These are phyloP conservation scores for Malthinus seriepunctatus DNA, from an alignment of 2,888 invertebrate genomes.

Conservation along the genomic window DNA sequence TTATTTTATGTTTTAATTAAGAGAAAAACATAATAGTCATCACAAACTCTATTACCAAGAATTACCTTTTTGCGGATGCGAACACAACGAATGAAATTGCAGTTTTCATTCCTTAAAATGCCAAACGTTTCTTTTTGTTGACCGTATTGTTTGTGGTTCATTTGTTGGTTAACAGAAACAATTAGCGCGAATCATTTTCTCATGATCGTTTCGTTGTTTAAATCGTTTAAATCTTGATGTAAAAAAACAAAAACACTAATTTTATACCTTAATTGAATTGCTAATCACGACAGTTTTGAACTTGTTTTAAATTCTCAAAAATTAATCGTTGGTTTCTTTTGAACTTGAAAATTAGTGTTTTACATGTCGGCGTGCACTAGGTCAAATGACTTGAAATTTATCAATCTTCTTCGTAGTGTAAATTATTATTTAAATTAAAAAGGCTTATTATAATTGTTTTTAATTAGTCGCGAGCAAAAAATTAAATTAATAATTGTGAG, in stretches of 20 bases:
- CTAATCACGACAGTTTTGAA: background rate
- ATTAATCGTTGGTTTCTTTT: too few relatives aligned
- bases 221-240: background rate
- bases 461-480: too few relatives aligned
- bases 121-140: constrained; percentile 16
- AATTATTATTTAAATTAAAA: too few relatives aligned
- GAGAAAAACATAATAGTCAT: constrained; percentile 49
- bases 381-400: too few relatives aligned
- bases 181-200: constrained; percentile 10
- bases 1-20: constrained; percentile 54
- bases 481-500: too few relatives aligned
- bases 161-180: constrained; percentile 18
- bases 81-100: constrained; percentile 49
- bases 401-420: too few relatives aligned
- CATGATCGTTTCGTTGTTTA: constrained; percentile 3
- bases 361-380: too few relatives aligned
- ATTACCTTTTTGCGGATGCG: constrained; percentile 30
- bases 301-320: too few relatives aligned
- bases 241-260: too few relatives aligned
- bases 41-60: constrained; percentile 30
- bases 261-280: background rate
- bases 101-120: constrained; percentile 49
- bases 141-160: constrained; percentile 13
- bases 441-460: too few relatives aligned
- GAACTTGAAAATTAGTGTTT: too few relatives aligned